phyloP scores from a whole-genome alignment of 2,888 invertebrate genomes.

The Eumacrocentrus americanus region DNA sequence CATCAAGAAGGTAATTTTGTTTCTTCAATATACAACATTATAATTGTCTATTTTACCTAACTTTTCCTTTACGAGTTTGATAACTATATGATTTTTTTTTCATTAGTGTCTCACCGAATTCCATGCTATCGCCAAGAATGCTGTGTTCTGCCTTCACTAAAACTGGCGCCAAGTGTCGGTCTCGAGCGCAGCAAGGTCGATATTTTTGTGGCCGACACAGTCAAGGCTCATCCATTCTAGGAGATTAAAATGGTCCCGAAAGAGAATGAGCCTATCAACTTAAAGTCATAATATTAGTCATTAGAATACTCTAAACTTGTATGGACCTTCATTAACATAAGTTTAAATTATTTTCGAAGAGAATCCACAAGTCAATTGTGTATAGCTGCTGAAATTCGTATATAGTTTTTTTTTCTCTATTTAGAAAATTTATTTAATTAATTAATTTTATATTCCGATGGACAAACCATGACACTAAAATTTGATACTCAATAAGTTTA shows the following conservation, averaged over 20 bases:
- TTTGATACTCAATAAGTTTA: no score
- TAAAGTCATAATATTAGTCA: slow-evolving; percentile 1
- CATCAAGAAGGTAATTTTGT: slow-evolving; percentile 45
- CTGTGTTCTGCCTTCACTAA: slow-evolving; percentile 48
- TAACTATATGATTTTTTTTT: no score
- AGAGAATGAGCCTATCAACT: neutral
- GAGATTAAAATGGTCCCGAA: slow-evolving; percentile 35
- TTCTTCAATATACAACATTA: neutral
- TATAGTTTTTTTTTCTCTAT: no score
- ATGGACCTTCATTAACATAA: no score
- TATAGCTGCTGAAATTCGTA: no score
- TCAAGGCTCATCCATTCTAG: slow-evolving; percentile 40
- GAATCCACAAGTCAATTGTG: no score
- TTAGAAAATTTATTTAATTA: no score
- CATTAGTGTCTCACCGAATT: slow-evolving; percentile 42
- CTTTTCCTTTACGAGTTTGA: neutral
- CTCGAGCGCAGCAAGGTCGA: slow-evolving; percentile 35
- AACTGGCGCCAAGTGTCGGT: slow-evolving; percentile 47
- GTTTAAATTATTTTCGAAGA: no score
- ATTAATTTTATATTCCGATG: no score
- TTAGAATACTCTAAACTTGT: no score
- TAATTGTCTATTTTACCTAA: neutral
- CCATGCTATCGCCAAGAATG: slow-evolving; percentile 20
- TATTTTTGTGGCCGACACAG: slow-evolving; percentile 44
- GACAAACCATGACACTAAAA: no score